These are phyloP conservation scores for Bos taurus DNA, from an alignment of 2,113 vertebrate species.

Conservation along the genomic window DNA sequence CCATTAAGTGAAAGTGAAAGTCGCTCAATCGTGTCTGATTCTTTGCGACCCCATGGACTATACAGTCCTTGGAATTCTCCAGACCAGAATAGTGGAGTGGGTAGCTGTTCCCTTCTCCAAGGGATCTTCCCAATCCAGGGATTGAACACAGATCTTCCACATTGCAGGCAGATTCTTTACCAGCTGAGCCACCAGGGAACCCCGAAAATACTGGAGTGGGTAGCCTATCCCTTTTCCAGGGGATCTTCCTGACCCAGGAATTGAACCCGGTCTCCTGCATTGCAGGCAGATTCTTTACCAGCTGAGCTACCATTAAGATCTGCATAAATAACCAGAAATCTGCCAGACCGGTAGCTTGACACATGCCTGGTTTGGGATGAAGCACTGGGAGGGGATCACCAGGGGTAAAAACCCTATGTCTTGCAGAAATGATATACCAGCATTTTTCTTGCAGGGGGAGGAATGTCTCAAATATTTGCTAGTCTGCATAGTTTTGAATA, in stretches of 20 bases:
- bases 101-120: not conserved
- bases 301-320: not conserved
- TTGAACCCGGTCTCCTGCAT: not conserved
- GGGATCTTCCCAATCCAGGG: not conserved
- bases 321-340: not conserved
- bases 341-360: not conserved
- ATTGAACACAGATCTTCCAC: fast-evolving
- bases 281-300: not conserved
- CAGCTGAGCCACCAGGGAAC: not conserved
- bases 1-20: not conserved
- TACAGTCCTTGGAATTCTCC: not conserved
- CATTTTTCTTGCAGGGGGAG: not conserved
- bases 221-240: not conserved
- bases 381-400: not conserved
- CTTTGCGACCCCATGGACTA: not conserved
- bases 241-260: not conserved
- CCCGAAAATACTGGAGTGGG: not conserved
- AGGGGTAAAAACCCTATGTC: not conserved
- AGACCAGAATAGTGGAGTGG: not conserved
- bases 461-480: not conserved
- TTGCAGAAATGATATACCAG: not conserved
- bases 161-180: not conserved
- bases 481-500: not conserved
- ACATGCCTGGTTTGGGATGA: not conserved
- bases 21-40: not conserved